Percentiles rank a stretch among this genome's conserved stretches.
These are phyloP conservation scores for Syngnathus floridae DNA, from an alignment of 2,113 vertebrate species.

Conservation along the genomic window DNA sequence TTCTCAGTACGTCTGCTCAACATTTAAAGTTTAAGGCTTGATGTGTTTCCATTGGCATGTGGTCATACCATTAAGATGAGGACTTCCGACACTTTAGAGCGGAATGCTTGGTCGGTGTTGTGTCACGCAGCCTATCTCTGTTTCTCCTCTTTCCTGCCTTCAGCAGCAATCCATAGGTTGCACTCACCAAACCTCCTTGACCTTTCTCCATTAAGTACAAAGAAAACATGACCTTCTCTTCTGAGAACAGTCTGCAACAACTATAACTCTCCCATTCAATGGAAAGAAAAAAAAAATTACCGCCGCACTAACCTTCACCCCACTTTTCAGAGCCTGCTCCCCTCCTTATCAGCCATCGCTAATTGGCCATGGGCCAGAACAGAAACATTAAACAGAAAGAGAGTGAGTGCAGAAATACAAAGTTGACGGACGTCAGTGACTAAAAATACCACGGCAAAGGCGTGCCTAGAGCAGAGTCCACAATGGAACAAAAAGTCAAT, in stretches of 20 bases:
- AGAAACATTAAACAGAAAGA: conserved; percentile 58
- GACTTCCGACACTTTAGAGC: conserved; percentile 3
- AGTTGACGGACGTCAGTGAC: conserved; percentile 33
- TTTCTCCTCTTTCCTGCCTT: conserved; percentile 26
- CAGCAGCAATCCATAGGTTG: conserved; percentile 77
- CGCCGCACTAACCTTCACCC: conserved; percentile 17
- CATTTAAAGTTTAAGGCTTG: conserved; percentile 56
- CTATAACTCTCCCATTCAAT: conserved; percentile 49
- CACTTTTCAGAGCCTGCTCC: conserved; percentile 22
- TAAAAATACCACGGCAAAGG: conserved; percentile 51
- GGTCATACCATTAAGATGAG: conserved; percentile 26
- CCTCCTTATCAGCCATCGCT: conserved; percentile 37
- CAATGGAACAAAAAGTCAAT: conserved; percentile 26
- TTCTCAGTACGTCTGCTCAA: conserved; percentile 35
- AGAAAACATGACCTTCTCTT: conserved; percentile 59
- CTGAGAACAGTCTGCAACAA: conserved; percentile 48
- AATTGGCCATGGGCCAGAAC: conserved; percentile 42
- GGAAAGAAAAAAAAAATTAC: conserved; percentile 33
- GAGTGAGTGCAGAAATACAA: conserved; percentile 41
- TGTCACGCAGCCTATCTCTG: too few relatives aligned
- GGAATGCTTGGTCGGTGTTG: too few relatives aligned
- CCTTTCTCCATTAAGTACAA: conserved; percentile 49
- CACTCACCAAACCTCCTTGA: conserved; percentile 51
- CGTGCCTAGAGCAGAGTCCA: conserved; percentile 46
- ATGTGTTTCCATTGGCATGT: conserved; percentile 31